phyloP scores from a whole-genome alignment of 2,888 invertebrate genomes.

The Drosophila lutescens region DNA sequence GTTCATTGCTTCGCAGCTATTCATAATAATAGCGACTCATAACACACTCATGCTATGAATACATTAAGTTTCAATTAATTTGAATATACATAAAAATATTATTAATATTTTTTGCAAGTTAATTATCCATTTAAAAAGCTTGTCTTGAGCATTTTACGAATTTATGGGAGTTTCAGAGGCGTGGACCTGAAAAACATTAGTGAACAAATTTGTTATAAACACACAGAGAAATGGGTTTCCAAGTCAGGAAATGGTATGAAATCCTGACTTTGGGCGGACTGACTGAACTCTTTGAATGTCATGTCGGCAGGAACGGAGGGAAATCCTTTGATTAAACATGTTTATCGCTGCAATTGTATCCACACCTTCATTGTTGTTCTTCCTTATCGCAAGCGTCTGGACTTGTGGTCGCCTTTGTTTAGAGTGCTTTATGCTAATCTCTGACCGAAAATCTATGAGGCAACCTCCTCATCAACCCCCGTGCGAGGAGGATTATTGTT shows the following conservation, averaged over 20 bases:
- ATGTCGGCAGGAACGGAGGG: conserved; percentile 6
- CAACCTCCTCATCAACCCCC: conserved; percentile 46
- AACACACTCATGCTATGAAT: not conserved
- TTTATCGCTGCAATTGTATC: conserved; percentile 45
- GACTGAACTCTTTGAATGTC: conserved; percentile 19
- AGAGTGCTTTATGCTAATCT: conserved; percentile 67
- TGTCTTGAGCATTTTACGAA: not conserved
- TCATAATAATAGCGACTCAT: not conserved
- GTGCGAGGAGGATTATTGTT: conserved; percentile 45
- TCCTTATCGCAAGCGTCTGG: conserved; percentile 35
- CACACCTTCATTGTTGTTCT: conserved; percentile 53
- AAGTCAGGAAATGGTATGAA: not conserved
- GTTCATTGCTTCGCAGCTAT: too few species aligned
- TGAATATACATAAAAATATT: not conserved
- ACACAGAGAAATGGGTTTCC: not conserved
- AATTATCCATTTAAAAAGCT: not conserved
- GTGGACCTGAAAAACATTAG: not conserved
- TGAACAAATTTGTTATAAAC: not conserved
- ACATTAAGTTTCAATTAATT: not conserved
- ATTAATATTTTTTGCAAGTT: not conserved
- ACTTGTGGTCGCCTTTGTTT: conserved; percentile 50
- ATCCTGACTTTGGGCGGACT: not conserved
- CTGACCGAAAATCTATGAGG: conserved; percentile 67
- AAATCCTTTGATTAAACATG: conserved; percentile 43
- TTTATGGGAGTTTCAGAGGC: not conserved